Percentiles rank a stretch among this genome's conserved stretches.
phyloP scores from a whole-genome alignment of 2,888 invertebrate species.

The Criorhina ranunculi region DNA sequence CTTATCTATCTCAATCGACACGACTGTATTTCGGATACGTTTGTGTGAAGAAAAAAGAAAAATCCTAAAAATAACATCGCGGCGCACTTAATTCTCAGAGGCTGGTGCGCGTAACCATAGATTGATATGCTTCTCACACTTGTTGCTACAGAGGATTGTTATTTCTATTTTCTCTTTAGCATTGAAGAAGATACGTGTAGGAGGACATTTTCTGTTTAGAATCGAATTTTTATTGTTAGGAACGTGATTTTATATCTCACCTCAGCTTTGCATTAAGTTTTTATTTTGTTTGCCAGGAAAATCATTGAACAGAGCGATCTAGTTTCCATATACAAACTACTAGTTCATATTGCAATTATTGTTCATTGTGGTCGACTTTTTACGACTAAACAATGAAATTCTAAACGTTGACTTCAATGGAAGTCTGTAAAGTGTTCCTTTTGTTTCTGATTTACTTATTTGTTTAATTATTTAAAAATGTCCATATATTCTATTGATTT shows the following conservation, averaged over 20 bases:
- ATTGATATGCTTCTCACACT: constrained; percentile 46
- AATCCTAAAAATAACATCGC: constrained; percentile 52
- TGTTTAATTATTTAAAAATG: background rate
- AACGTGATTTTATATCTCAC: background rate
- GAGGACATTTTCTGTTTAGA: background rate
- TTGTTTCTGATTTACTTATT: background rate
- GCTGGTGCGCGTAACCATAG: constrained; percentile 19
- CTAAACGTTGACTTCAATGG: background rate
- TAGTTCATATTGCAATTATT: background rate
- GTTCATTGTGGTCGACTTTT: constrained; percentile 1
- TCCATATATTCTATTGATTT: background rate
- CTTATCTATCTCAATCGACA: constrained; percentile 22
- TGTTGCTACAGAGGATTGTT: constrained; percentile 35
- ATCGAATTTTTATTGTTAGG: background rate
- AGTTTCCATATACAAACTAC: constrained; percentile 8
- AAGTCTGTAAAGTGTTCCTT: background rate
- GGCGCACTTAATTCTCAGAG: constrained; percentile 22
- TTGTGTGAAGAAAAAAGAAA: background rate
- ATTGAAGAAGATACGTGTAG: background rate
- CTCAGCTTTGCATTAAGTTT: background rate
- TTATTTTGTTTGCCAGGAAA: background rate
- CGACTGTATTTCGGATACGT: constrained; percentile 60
- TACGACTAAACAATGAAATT: background rate
- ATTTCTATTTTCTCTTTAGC: background rate
- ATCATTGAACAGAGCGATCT: constrained; percentile 4